These are phyloP conservation scores for Pseudococcus viburni DNA, from an alignment of 2,888 invertebrate species.

Conservation along the genomic window DNA sequence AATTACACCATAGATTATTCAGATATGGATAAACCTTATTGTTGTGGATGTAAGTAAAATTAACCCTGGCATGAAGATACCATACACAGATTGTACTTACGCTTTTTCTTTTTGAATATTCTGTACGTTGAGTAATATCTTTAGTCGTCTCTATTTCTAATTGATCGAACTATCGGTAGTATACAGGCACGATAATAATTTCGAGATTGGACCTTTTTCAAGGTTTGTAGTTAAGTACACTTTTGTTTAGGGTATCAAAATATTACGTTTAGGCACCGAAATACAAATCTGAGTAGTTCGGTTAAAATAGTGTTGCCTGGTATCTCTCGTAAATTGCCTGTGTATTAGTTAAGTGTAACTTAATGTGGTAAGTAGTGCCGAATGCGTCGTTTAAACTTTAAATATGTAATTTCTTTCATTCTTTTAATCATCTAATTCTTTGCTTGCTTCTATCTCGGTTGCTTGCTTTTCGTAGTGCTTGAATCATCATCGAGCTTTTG, in stretches of 20 bases:
- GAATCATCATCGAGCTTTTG: constrained; percentile 12
- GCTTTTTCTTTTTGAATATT: constrained; percentile 21
- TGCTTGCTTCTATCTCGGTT: not conserved
- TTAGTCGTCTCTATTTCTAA: constrained; percentile 26
- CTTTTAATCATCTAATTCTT: not conserved
- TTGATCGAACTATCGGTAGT: constrained; percentile 16
- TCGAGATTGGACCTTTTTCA: not conserved
- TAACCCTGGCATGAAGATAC: constrained; percentile 62
- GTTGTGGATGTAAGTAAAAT: constrained; percentile 89
- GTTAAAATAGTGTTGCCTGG: constrained; percentile 24
- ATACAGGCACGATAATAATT: constrained; percentile 25
- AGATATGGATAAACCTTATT: constrained; percentile 89
- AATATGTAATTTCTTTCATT: not conserved
- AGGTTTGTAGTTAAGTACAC: constrained; percentile 29
- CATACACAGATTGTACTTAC: constrained; percentile 20
- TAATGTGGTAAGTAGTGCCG: constrained; percentile 38
- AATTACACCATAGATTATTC: constrained; percentile 68
- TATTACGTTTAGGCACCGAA: not conserved
- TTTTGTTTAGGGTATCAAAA: not conserved
- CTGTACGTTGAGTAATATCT: constrained; percentile 10
- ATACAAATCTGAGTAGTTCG: constrained; percentile 8
- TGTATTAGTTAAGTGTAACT: constrained; percentile 15
- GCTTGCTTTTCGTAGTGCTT: constrained; percentile 28
- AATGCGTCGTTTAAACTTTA: constrained; percentile 30
- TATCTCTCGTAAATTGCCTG: constrained; percentile 34